Base-by-base conservation (phyloP, 2,888 invertebrate species). In the Aphodius sticticus region DNA sequence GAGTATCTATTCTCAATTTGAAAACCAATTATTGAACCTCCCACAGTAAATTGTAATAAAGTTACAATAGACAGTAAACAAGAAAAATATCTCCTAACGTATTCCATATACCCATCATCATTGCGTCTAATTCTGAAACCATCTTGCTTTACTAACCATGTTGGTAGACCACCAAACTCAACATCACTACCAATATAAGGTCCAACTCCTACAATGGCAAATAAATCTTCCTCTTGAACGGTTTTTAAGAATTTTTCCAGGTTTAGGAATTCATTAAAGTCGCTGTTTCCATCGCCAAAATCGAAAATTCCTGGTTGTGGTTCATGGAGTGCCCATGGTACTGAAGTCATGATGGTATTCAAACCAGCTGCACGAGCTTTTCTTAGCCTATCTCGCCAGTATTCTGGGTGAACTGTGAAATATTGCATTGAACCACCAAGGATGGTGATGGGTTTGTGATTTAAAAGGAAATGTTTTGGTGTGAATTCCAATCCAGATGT, bases 121-220 rank as follows among this genome's bases (percentile, higher is more conserved):
- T 84, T 85, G 6, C 87, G 86, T 77, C 88, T 79, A 4, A 87
- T 80, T 83, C 89, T 88, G 88, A 92, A 90, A 16, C 88, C 85
- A 1, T 89, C 88, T 83, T 91, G 90, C 69, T 88, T 86, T 69
- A 91, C n/a, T 36, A 74, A 74, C 74, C 74, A 74, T 36, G 9
- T 36, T 26, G 74, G 74, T 35, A 74, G 77, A 6, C 87, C 88
- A 4, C 87, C 88, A 78, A 87, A 87, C 80, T 97, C 97, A 88
- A 97, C 93, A 90, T 98, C 97, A 14, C 95, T 96, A 88, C 96
- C 96, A 83, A 97, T 97, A 85, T 96, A 98, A 0, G 97, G 97
- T 0, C 97, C 97, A 0, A 96, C 94, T 16, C 97, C 90, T 2
- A 98, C 89, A 74, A 97, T 92, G 0, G 97, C 96, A 35, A 94